Base-by-base conservation (phyloP, 1,140 invertebrate genomes). In the Drosophila nasuta region DNA sequence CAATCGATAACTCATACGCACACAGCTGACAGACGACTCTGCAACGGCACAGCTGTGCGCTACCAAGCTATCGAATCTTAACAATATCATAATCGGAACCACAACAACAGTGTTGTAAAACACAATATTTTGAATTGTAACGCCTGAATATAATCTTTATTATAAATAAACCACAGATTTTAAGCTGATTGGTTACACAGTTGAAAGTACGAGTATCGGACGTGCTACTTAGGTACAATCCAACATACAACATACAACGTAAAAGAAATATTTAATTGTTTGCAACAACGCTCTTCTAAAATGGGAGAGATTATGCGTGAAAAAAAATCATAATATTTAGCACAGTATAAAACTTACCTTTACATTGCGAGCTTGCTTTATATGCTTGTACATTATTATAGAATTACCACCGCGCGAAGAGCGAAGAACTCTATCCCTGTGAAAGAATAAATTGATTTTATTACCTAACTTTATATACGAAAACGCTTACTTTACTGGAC, bases 101-200 rank as follows among this genome's bases (percentile, higher is more conserved):
- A 15, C 7, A 3, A 3, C 6, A 10, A n/a, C 7, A 33, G 51
- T 52, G 51, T 62, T 62, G 33, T 17, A 62, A 33, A 10, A 10
- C 20, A 52, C 30, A 28, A 13, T 5, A 30, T 11, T 13, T 13
- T 46, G 20, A n/a, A 15, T 15, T 33, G 1, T 33, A 52, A 52
- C 51, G 51, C n/a, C 51, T 13, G n/a, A 13, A 33, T 17, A 17
- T 15, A 33, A 49, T 51, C 43, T 65, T 57, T 10, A 57, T 52
- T 65, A 38, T 10, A 49, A 38, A 56, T 74, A 17, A 33, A 69
- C 72, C 62, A 62, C 3, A 10, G 56, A 75, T 17, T 57, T 69
- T 75, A 63, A 10, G 30, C 25, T 52, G 48, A 8, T 48, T 75
- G 51, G 64, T 58, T 49, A 10, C 1, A 30, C n/a, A 41, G 4